Evolutionary conservation across 2,888 invertebrate species (phyloP).

Genomic region (Cryptophagus acutangulus): DNA sequence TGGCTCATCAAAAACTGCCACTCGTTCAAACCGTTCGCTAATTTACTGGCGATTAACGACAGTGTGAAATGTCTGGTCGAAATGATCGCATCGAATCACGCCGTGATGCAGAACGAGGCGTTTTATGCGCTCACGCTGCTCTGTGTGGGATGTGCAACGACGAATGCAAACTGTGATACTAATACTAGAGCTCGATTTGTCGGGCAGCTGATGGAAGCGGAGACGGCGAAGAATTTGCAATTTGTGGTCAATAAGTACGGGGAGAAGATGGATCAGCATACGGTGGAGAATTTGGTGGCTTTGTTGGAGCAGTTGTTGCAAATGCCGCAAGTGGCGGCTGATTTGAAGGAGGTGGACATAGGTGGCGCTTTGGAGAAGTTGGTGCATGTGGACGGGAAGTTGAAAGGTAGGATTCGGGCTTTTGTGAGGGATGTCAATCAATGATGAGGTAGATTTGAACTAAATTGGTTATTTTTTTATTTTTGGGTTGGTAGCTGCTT

Average conservation of each 20-base stretch:
- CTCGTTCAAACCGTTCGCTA: conserved; percentile 41
- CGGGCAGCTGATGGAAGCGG: conserved; percentile 32
- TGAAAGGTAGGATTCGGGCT: too few relatives aligned
- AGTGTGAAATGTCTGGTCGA: conserved; percentile 70
- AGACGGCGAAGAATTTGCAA: conserved; percentile 40
- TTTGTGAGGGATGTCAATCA: too few relatives aligned
- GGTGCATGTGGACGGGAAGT: conserved; percentile 8
- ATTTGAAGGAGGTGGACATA: conserved; percentile 34
- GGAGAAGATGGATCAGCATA: conserved; percentile 41
- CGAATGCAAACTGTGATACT: conserved; percentile 10
- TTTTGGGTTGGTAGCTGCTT: too few relatives aligned
- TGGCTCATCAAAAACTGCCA: conserved; percentile 72
- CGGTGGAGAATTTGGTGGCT: conserved; percentile 38
- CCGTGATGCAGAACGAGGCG: conserved; percentile 84
- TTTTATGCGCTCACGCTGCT: conserved; percentile 67
- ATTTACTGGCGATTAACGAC: conserved; percentile 56
- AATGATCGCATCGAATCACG: conserved; percentile 79
- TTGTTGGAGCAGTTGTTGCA: conserved; percentile 37
- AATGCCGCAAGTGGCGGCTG: conserved; percentile 27
- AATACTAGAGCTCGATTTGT: conserved; percentile 14
- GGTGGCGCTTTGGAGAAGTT: conserved; percentile 29
- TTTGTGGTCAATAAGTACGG: conserved; percentile 41
- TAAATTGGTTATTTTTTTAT: too few relatives aligned
- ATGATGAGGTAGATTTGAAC: too few relatives aligned
- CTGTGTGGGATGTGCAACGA: conserved; percentile 35